Evolutionary conservation across 1,140 invertebrate genomes (phyloP), one percentile per base, ranked within the genome.

Genomic region (Ostrea denselamellosa): DNA sequence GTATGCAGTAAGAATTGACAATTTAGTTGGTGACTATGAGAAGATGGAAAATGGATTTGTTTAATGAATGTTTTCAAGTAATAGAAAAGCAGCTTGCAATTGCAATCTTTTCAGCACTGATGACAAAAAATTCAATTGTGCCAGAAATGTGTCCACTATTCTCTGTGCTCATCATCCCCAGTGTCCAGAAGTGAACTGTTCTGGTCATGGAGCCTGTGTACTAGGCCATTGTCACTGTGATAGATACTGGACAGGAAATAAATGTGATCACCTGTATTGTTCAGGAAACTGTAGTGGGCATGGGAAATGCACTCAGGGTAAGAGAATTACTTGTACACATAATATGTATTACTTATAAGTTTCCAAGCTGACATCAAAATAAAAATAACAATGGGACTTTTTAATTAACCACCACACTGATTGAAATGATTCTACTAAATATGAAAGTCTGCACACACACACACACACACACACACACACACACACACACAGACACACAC

Each of bases 131-230:
- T 94, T 93, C 87, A 90, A 91, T 22, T 95, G 94, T 92, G 92
- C 90, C 0, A 91, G 95, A 62, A 88, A 93, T 86, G 94, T 95
- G 14, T 92, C 93, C n/a, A 95, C 94, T 25, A 91, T 95, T 85
- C 71, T 95, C 8, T 95, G 95, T 92, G 93, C 94, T 25, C 94
- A 95, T 88, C 89, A 92, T 17, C 92, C 92, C 12, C 85, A 90
- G 10, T 95, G 95, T 91, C 53, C 89, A 19, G 91, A 92, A 2
- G 17, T 62, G 10, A 90, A 93, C 86, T 94, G 94, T 89, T 92
- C 90, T 65, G 88, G 88, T 56, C 92, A 93, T 87, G 94, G 94
- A 8, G 85, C 85, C 3, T 95, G 95, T 92, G 83, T 89, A 17
- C 82, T 85, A 12, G 95, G 94, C 14, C 81, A 85, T 44, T 95